Percentiles rank a stretch among this genome's conserved stretches.
phyloP scores from a whole-genome alignment of 1,140 invertebrate genomes.

The Euwallacea similis region DNA sequence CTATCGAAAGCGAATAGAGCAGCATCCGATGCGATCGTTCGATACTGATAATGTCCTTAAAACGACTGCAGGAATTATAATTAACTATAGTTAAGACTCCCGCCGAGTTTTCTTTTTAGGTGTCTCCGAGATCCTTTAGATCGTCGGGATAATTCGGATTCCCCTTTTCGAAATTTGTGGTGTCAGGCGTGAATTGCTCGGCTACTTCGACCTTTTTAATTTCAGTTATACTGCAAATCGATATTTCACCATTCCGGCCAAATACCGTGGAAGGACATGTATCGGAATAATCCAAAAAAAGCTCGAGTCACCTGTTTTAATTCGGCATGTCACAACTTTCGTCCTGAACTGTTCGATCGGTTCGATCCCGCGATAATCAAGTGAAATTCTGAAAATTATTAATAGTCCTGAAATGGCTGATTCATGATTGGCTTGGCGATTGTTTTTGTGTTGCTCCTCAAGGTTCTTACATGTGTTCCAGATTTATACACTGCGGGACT shows the following conservation, averaged over 20 bases:
- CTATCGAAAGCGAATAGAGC: conserved; percentile 12
- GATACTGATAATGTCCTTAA: conserved; percentile 11
- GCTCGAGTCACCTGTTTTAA: conserved; percentile 18
- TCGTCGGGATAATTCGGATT: conserved; percentile 5
- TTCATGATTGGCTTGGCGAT: conserved; percentile 19
- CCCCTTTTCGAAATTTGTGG: conserved; percentile 5
- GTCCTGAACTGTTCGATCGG: not conserved
- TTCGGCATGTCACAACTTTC: not conserved
- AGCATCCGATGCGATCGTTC: conserved; percentile 9
- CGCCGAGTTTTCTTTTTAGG: conserved; percentile 10
- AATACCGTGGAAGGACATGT: no score
- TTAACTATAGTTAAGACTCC: conserved; percentile 14
- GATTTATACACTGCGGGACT: conserved; percentile 5
- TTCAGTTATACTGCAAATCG: not conserved
- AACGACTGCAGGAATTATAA: conserved; percentile 14
- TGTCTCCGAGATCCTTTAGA: conserved; percentile 11
- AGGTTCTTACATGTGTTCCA: conserved; percentile 10
- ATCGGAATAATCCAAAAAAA: not conserved
- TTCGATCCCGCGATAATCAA: conserved; percentile 18
- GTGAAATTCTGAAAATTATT: conserved; percentile 23
- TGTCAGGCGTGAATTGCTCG: not conserved
- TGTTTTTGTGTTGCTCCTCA: conserved; percentile 13
- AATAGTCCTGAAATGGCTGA: conserved; percentile 20
- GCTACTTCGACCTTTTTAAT: conserved; percentile 1
- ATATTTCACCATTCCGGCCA: no score